Conservation (phyloP, 2,888 invertebrate species). For the Agrotis segetum region DNA sequence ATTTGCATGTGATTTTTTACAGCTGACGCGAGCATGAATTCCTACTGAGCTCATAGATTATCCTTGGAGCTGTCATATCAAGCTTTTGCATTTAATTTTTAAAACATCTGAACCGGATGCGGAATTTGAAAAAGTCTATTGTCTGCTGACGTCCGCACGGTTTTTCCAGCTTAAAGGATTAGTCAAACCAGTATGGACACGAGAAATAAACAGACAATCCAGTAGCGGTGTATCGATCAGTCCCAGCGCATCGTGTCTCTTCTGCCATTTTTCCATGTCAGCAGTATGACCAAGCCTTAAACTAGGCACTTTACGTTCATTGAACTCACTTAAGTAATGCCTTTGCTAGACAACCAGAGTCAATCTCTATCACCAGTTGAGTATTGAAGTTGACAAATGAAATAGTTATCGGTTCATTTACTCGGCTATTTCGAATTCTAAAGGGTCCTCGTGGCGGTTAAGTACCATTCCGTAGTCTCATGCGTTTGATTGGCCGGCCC, state of each 20-base stretch:
- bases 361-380: slow-evolving; percentile 11
- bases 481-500: no score
- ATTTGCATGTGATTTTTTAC: slow-evolving; percentile 54
- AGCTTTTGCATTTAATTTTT: slow-evolving; percentile 1
- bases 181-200: not conserved
- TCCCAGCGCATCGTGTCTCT: no score
- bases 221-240: no score
- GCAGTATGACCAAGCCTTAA: not conserved
- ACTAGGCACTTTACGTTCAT: not conserved
- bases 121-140: no score
- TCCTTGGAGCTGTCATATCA: slow-evolving; percentile 10
- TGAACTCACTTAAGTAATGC: slow-evolving; percentile 16
- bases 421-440: slow-evolving; percentile 9
- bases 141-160: no score
- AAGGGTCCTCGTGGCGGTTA: slow-evolving; percentile 15
- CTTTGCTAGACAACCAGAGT: slow-evolving; percentile 15
- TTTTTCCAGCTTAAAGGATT: not conserved
- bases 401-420: slow-evolving; percentile 28
- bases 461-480: not conserved
- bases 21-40: slow-evolving; percentile 42
- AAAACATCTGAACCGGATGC: not conserved
- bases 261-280: not conserved
- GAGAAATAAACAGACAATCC: no score
- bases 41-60: slow-evolving; percentile 34
- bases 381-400: slow-evolving; percentile 28